Conservation (phyloP, 2,113 vertebrate species). For the Cyanoderma ruficeps region DNA sequence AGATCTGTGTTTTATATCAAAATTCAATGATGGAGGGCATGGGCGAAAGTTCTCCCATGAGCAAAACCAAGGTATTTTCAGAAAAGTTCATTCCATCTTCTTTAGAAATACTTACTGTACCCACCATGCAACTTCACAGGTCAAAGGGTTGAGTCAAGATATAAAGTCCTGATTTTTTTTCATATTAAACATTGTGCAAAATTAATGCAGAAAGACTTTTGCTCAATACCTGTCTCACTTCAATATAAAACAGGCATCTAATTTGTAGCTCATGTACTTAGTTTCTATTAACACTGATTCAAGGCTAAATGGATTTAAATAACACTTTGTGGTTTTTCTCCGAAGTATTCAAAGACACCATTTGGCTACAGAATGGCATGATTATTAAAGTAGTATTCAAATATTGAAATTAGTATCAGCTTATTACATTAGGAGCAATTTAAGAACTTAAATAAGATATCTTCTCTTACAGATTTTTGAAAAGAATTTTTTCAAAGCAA, state of each 20-base stretch:
- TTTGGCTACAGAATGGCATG: neutral
- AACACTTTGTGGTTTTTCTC: neutral
- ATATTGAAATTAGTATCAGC: neutral
- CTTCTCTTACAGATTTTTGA: neutral
- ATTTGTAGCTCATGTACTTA: neutral
- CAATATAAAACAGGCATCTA: neutral
- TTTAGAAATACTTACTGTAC: neutral
- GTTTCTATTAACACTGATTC: neutral
- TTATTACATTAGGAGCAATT: neutral
- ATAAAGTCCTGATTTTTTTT: neutral
- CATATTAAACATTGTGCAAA: neutral
- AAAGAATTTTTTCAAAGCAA: neutral
- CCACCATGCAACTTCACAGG: neutral
- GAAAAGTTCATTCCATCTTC: neutral
- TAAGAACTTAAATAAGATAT: neutral
- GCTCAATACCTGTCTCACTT: neutral
- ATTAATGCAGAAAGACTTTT: neutral
- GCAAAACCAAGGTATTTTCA: neutral
- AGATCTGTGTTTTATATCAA: neutral
- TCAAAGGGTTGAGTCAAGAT: neutral
- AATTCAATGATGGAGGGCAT: neutral
- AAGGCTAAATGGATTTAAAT: neutral
- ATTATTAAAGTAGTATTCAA: neutral
- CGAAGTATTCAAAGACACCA: neutral
- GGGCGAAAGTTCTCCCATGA: neutral